Evolutionary conservation across 2,888 invertebrate species (phyloP), one percentile per base, ranked within the genome.

Genomic region (Orchesella flavescens): DNA sequence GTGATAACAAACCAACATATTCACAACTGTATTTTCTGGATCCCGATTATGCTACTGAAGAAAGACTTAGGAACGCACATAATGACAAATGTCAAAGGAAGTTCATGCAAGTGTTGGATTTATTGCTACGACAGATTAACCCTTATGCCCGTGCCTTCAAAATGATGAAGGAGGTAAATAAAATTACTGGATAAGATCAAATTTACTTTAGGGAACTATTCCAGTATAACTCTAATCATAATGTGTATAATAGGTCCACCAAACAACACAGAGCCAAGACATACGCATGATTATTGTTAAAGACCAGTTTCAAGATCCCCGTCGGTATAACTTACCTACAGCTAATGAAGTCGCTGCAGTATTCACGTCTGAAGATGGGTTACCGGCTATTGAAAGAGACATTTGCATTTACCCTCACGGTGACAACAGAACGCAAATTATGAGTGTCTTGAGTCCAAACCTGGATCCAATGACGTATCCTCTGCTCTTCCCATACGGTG

Each of bases 401-500:
- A 79, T 87, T 34, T n/a, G 68, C 0, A 43, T 87, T 12, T 79
- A 86, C 59, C 21, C 61, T 13, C 72, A 23, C 61, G 15, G 13
- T 21, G 55, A 23, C 0, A 12, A 65, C 7, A 19, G 12, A n/a
- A 9, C 61, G 2, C 23, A 83, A 46, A 46, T 21, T 17, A 83
- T 87, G 4, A 55, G 46, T 0, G 63, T 79, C 15, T 21, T 82
- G n/a, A 86, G 85, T 75, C 85, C 84, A 23, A 84, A 85, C 59
- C 79, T 59, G 23, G 88, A 88, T 74, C 85, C 88, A 17, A 87
- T 88, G 86, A 72, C 75, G 1, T 88, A 88, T 61, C 86, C 87
- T 12, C 10, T 88, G 15, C 72, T 88, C 0, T 88, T 88, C 57
- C 87, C 88, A 10, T 34, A 34, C 13, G 88, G 88, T n/a, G 87